Percentiles rank a stretch among this genome's conserved stretches.
These are phyloP conservation scores for Engystomops pustulosus DNA, from an alignment of 2,113 vertebrate genomes.

Conservation along the genomic window DNA sequence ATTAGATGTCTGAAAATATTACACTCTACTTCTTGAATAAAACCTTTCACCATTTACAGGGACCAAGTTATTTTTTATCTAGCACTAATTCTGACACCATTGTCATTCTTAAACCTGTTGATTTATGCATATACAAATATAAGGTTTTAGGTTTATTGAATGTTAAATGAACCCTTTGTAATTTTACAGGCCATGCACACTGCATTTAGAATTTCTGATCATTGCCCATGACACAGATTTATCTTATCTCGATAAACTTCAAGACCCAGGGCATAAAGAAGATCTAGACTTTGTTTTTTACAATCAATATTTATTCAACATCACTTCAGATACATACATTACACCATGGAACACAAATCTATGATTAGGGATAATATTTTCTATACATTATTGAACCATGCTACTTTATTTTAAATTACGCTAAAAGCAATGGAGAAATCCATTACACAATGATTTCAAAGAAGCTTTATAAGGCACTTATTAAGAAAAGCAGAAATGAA, in stretches of 20 bases:
- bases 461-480: constrained; percentile 3
- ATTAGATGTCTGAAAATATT: too few relatives aligned
- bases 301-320: constrained; percentile 2
- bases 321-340: not conserved
- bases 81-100: too few relatives aligned
- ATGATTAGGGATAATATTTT: not conserved
- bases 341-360: not conserved
- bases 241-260: not conserved
- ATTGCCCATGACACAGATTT: not conserved
- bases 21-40: too few relatives aligned
- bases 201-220: not conserved
- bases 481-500: not conserved
- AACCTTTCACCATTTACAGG: too few relatives aligned
- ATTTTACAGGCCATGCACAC: too few relatives aligned
- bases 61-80: too few relatives aligned
- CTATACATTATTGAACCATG: not conserved
- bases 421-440: not conserved
- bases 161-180: too few relatives aligned
- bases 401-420: not conserved
- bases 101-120: too few relatives aligned
- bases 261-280: not conserved
- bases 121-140: too few relatives aligned
- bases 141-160: too few relatives aligned
- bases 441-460: not conserved
- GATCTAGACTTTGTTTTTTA: not conserved